Conservation (phyloP, 2,888 invertebrate species). For the Anarsia innoxiella region DNA sequence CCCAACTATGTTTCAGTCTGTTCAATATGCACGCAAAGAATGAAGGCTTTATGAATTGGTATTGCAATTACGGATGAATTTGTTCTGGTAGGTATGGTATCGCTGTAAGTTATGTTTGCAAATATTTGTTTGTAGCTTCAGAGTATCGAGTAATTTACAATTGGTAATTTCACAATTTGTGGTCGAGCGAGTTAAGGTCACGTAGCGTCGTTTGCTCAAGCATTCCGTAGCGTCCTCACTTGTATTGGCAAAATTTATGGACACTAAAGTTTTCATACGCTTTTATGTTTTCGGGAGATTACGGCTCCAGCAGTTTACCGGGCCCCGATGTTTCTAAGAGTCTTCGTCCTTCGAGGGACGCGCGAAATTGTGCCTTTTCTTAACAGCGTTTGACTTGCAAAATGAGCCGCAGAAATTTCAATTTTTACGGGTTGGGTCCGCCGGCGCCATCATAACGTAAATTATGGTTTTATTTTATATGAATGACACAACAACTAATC, state of each 20-base stretch:
- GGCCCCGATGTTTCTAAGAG: conserved; percentile 46
- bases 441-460: background rate
- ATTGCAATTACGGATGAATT: too few species aligned
- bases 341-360: conserved; percentile 37
- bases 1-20: too few species aligned
- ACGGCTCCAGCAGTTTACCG: conserved; percentile 42
- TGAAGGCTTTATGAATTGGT: too few species aligned
- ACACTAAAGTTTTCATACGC: conserved; percentile 46
- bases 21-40: too few species aligned
- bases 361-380: conserved; percentile 40
- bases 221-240: conserved; percentile 26
- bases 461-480: background rate
- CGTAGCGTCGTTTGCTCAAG: conserved; percentile 1
- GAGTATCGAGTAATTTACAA: background rate
- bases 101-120: too few species aligned
- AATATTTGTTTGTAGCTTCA: too few species aligned
- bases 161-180: background rate
- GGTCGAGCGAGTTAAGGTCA: background rate
- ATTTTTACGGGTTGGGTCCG: conserved; percentile 16
- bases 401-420: conserved; percentile 29
- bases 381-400: conserved; percentile 37
- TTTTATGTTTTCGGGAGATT: conserved; percentile 10
- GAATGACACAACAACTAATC: conserved; percentile 18
- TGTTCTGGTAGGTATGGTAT: too few species aligned
- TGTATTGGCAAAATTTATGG: conserved; percentile 61